Base-by-base conservation (phyloP, 2,888 invertebrate genomes). In the Cacoxenus indagator region DNA sequence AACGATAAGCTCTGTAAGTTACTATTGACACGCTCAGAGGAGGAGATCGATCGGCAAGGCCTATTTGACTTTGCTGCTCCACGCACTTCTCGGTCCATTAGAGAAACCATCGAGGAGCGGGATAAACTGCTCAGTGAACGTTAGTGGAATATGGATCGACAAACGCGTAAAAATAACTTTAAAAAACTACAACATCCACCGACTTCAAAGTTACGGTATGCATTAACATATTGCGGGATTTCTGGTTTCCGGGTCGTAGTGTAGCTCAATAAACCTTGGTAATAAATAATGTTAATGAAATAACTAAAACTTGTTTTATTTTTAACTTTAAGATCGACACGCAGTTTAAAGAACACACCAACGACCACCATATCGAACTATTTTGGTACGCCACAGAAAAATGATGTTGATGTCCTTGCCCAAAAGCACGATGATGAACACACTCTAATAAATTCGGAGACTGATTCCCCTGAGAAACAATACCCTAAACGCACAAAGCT, bases 141-240 rank as follows among this genome's bases (percentile, higher is more conserved):
- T 29, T 86, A 83, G 68, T 45, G n/a, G 1, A 69, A 14, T 19
- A 87, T 88, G 87, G 85, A 84, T 68, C 78, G 78, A 24, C 74
- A 77, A 68, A 81, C 81, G 8, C 82, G 86, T 17, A 84, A 76
- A 73, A 78, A 79, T 1, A 86, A 87, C 70, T 78, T 86, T 46
- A 80, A 74, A 51, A 88, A 87, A 74, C 71, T 87, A 0, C 83
- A 85, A 67, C 67, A 82, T 59, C 76, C 83, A 1, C 69, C 74
- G 29, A 65, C 72, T 57, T 68, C 65, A 43, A 73, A 74, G 70
- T 72, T 67, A 74, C 85, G 86, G 86, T 86, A 87, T 67, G 77
- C 69, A 64, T 59, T 46, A 24, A 51, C 27, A 67, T 65, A 19
- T 54, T n/a, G n/a, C n/a, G n/a, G n/a, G n/a, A 48, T 43, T 37